Base-by-base conservation (phyloP, 1,140 invertebrate species). In the Triops longicaudatus region DNA sequence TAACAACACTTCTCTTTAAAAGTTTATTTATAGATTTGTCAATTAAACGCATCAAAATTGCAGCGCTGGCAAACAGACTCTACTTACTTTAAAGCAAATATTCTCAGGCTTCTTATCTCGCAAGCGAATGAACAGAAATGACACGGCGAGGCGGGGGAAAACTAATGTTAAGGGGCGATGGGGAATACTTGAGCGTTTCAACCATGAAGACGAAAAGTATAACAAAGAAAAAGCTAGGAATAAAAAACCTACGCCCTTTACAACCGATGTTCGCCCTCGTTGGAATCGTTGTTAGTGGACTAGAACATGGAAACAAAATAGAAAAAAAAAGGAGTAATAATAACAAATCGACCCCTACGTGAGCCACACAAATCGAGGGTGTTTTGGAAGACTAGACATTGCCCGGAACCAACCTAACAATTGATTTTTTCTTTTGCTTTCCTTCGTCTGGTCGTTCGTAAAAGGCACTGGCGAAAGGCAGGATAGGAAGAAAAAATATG, bases 281-380 rank as follows among this genome's bases (percentile, higher is more conserved):
- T 63, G 50, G 50, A n/a, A 63, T 63, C 50, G 50, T 63, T 63
- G 50, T 63, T 63, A 63, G 50, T 63, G 50, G 50, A 63, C 50
- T 63, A 63, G 50, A 63, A 22, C 50, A 63, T 22, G 50, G 50
- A 22, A 22, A 22, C 17, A 63, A 63, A 22, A 22, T 17, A 22
- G 50, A 63, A 63, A 37, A 37, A 37, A 37, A 4, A 37, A 7
- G 31, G 2, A 37, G 7, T 7, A 37, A 37, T 37, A 37, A 37
- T 37, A 37, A 37, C 7, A 37, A 7, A 37, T 37, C 50, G 50
- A 22, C 17, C 17, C 17, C 50, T 63, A 63, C 22, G 50, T 63
- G 50, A 63, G 50, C 50, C 17, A 63, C 50, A n/a, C n/a, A n/a
- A 63, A 63, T 37, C 31, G 22, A 63, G 50, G 50, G 50, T 17